A percentile compares a stretch with the other conserved stretches of the same genome.
Evolutionary conservation across 2,113 vertebrate genomes (phyloP).

Genomic region (Carassius gibelio): DNA sequence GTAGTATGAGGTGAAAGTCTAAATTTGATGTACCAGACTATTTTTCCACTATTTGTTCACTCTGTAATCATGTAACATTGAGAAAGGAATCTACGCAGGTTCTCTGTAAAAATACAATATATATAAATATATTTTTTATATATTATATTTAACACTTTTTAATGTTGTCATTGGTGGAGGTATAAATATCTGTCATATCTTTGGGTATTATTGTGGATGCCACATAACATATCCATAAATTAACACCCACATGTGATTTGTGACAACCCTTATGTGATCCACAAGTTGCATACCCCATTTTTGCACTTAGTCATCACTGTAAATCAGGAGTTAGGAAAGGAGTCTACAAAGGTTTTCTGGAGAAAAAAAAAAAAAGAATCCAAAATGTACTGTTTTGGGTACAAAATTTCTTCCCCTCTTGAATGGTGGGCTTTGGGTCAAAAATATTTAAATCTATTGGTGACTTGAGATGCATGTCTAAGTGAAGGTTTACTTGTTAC

Average conservation of each 20-base stretch:
- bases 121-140: not conserved
- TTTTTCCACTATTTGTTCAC: not conserved
- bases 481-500: slow-evolving; percentile 82
- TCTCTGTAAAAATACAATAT: not conserved
- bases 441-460: slow-evolving; percentile 27
- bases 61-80: not conserved
- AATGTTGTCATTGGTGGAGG: not conserved
- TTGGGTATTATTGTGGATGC: not conserved
- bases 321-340: not conserved
- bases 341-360: not conserved
- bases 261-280: not conserved
- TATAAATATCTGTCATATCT: not conserved
- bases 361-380: not conserved
- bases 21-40: not conserved
- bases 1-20: not conserved
- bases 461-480: slow-evolving; percentile 35
- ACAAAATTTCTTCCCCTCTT: not conserved
- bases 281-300: not conserved
- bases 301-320: not conserved
- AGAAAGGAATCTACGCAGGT: not conserved
- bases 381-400: not conserved
- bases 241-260: not conserved
- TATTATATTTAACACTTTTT: not conserved
- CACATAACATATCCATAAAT: not conserved
- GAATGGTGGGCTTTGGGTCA: not conserved